phyloP scores from a whole-genome alignment of 2,888 invertebrate species.

The Cordilura impudica region DNA sequence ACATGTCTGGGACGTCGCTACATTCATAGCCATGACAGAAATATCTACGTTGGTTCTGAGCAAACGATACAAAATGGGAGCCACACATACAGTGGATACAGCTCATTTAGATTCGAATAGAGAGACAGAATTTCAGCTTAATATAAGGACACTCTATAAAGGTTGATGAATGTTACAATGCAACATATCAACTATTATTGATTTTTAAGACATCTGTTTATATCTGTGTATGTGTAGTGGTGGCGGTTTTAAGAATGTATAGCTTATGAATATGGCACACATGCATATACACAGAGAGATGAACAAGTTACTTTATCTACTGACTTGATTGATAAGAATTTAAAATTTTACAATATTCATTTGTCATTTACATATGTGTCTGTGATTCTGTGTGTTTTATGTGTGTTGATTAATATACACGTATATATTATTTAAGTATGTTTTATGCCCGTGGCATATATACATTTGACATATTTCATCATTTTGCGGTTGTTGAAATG shows the following conservation, averaged over 20 bases:
- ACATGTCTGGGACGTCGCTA: too few relatives aligned
- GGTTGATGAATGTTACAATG: too few relatives aligned
- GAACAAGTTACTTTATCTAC: neutral
- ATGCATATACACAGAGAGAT: too few relatives aligned
- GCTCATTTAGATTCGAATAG: too few relatives aligned
- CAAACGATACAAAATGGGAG: too few relatives aligned
- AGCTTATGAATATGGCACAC: neutral
- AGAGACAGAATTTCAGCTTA: too few relatives aligned
- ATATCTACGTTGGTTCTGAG: too few relatives aligned
- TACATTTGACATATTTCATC: slow-evolving; percentile 52
- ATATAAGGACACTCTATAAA: too few relatives aligned
- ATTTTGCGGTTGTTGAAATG: slow-evolving; percentile 50
- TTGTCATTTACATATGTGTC: slow-evolving; percentile 34
- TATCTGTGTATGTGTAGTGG: neutral
- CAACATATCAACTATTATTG: too few relatives aligned
- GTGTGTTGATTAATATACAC: slow-evolving; percentile 23
- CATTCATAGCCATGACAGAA: too few relatives aligned
- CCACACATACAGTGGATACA: too few relatives aligned
- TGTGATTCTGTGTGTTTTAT: neutral
- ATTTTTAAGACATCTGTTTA: neutral
- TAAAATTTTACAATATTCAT: slow-evolving; percentile 29
- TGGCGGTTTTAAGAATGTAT: neutral
- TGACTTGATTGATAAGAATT: slow-evolving; percentile 15
- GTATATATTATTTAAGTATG: neutral
- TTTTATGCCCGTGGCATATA: slow-evolving; percentile 32